Percentiles rank a stretch among this genome's conserved stretches.
phyloP scores from a whole-genome alignment of 2,888 invertebrate genomes.

The Luperina nickerlii region DNA sequence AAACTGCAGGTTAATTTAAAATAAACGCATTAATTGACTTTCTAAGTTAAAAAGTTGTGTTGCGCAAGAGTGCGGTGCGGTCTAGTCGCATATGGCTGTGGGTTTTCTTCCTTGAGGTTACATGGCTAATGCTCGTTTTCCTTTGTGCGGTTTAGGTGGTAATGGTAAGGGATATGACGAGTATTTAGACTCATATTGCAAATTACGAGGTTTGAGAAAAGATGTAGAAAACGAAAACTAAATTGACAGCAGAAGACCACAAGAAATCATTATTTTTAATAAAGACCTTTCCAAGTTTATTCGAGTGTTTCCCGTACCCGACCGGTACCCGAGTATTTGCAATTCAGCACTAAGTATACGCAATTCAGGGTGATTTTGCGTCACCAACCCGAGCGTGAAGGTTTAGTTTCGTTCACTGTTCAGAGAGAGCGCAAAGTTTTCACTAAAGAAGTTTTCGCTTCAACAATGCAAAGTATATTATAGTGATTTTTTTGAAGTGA shows the following conservation, averaged over 20 bases:
- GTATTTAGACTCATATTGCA: neutral
- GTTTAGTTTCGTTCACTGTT: neutral
- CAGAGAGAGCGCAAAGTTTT: neutral
- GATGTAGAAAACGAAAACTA: neutral
- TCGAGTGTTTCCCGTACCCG: neutral
- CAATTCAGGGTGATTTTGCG: neutral
- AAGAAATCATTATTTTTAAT: neutral
- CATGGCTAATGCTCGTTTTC: slow-evolving; percentile 3
- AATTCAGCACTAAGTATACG: too few relatives aligned
- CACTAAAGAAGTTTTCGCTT: neutral
- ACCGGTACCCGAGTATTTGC: neutral
- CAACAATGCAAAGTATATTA: neutral
- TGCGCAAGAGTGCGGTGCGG: slow-evolving; percentile 47
- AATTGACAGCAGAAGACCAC: neutral
- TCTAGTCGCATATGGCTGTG: slow-evolving; percentile 18
- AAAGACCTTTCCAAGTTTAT: neutral
- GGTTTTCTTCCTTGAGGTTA: slow-evolving; percentile 33
- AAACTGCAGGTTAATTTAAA: slow-evolving; percentile 50
- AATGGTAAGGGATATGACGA: neutral
- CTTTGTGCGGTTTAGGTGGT: slow-evolving; percentile 22
- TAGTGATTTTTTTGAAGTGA: neutral
- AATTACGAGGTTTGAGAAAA: neutral
- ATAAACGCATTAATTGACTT: slow-evolving; percentile 56
- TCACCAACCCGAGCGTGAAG: neutral
- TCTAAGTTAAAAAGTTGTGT: slow-evolving; percentile 54